A percentile compares a stretch with the other conserved stretches of the same genome.
These are phyloP conservation scores for Salticus scenicus DNA, from an alignment of 2,888 invertebrate genomes.

Conservation along the genomic window DNA sequence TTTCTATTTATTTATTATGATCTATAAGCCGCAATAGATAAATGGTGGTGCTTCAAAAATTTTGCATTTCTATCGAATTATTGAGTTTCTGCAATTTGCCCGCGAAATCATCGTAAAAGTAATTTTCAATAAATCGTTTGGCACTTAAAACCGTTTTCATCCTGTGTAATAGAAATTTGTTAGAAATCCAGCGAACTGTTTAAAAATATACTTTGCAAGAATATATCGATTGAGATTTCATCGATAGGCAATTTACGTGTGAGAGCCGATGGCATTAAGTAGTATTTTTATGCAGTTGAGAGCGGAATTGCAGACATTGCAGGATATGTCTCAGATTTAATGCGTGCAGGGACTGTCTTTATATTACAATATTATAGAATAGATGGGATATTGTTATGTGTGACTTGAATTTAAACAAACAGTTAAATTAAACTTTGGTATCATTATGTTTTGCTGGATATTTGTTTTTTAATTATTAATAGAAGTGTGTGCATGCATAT, in stretches of 20 bases:
- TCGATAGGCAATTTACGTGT: conserved; percentile 51
- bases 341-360: neutral
- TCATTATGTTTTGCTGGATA: too few relatives aligned
- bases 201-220: conserved; percentile 11
- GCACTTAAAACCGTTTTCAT: neutral
- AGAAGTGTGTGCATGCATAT: too few relatives aligned
- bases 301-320: conserved; percentile 48
- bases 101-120: neutral
- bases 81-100: neutral
- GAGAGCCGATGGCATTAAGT: conserved; percentile 16
- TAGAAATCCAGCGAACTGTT: neutral
- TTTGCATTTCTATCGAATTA: too few relatives aligned
- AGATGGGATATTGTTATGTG: too few relatives aligned
- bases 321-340: conserved; percentile 42
- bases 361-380: too few relatives aligned
- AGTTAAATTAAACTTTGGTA: too few relatives aligned
- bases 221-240: conserved; percentile 51
- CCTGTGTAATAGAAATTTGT: too few relatives aligned
- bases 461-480: too few relatives aligned
- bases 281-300: conserved; percentile 34
- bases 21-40: too few relatives aligned
- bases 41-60: too few relatives aligned
- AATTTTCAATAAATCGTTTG: neutral
- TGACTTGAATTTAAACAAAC: too few relatives aligned
- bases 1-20: too few relatives aligned